Evolutionary conservation across 2,888 invertebrate species (phyloP), one percentile per base, ranked within the genome.

Genomic region (Drosophila percnosoma): DNA sequence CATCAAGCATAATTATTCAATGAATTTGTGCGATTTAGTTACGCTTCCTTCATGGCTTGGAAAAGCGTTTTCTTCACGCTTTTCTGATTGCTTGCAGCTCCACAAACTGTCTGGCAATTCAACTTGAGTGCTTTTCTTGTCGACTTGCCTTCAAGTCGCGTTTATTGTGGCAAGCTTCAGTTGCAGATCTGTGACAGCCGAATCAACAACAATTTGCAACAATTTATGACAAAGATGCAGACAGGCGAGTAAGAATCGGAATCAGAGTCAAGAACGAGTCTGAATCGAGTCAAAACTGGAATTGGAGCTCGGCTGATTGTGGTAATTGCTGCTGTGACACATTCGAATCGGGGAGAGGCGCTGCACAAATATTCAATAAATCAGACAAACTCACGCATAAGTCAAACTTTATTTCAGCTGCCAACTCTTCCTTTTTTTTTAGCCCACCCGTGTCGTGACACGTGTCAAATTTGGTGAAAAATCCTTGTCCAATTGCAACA

Each of bases 321-420:
- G 62, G 79, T 79, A 84, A 87, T 89, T 89, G 88, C 67, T 77
- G 88, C 88, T 84, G 67, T 82, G 79, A 85, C 90, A 87, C 73
- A 75, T 75, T 78, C 70, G 73, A 73, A 58, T 78, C 71, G 69
- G 33, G 60, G 15, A 24, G 36, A 29, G 29, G 51, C 13, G 29
- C 65, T 45, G 29, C 63, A 48, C 36, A 52, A 33, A 31, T 55
- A 82, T 75, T 61, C 73, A 68, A 83, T 83, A 87, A 85, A 85
- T 88, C 82, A 74, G 82, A 63, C 42, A 68, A 73, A 71, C 75
- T 70, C 54, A 55, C 67, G 63, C 51, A 82, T 55, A 72, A 80
- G 70, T 82, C 74, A 73, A 81, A 75, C 13, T 18, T 24, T 4
- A n/a, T 4, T 49, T 51, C 45, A 36, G 49, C 52, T 40, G 5